Conservation (phyloP, 2,888 invertebrate species). For the Augiades crinisus region DNA sequence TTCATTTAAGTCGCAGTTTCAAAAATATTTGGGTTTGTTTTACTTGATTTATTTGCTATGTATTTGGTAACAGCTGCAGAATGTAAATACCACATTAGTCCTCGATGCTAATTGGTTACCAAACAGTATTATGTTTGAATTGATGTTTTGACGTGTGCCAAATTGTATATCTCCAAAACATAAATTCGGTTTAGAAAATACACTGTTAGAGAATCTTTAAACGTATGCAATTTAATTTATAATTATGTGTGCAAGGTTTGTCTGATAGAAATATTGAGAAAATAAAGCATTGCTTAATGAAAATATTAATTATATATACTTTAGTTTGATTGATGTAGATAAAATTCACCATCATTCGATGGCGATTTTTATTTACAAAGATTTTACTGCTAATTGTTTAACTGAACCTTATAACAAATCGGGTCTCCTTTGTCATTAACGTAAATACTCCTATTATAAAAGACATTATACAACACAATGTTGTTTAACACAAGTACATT, state of each 20-base stretch:
- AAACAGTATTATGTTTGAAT: conserved; percentile 25
- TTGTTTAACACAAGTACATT: background rate
- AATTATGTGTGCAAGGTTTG: background rate
- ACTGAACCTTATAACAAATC: too few species aligned
- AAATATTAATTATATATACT: too few species aligned
- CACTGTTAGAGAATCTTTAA: background rate
- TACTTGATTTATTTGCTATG: background rate
- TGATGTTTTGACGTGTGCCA: conserved; percentile 22
- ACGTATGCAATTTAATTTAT: background rate
- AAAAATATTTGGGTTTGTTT: too few species aligned
- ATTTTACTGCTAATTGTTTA: too few species aligned
- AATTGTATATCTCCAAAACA: conserved; percentile 5
- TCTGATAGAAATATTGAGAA: background rate
- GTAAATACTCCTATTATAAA: background rate
- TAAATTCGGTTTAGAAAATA: background rate
- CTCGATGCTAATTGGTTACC: conserved; percentile 25
- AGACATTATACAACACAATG: background rate
- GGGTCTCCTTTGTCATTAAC: too few species aligned
- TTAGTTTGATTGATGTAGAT: too few species aligned
- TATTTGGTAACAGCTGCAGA: background rate
- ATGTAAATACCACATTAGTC: background rate
- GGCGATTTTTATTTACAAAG: too few species aligned
- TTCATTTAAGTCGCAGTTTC: too few species aligned
- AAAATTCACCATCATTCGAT: too few species aligned
- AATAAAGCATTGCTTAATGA: background rate